Evolutionary conservation across 2,113 vertebrate species (phyloP).

Genomic region (Synodontis membranacea): DNA sequence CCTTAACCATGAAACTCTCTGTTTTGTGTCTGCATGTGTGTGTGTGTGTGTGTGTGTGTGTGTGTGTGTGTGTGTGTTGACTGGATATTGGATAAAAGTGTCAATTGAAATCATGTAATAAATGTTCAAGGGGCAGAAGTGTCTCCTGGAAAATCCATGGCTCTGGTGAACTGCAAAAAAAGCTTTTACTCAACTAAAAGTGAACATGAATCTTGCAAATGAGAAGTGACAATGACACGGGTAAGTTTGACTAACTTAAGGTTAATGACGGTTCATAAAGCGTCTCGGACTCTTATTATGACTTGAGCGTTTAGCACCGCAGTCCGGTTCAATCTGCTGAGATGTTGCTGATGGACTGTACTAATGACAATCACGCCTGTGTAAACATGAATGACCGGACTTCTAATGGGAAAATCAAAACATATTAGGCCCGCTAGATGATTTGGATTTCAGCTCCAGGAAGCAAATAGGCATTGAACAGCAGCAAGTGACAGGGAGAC

Average conservation of each 20-base stretch:
- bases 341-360: slow-evolving; percentile 70
- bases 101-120: background rate
- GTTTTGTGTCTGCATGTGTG: background rate
- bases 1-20: background rate
- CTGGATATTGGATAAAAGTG: background rate
- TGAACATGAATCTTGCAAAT: slow-evolving; percentile 48
- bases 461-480: slow-evolving; percentile 60
- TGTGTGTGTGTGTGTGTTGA: background rate
- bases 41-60: background rate
- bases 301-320: slow-evolving; percentile 48
- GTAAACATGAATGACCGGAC: slow-evolving; percentile 64
- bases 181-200: slow-evolving; percentile 36
- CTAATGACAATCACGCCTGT: slow-evolving; percentile 67
- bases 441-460: slow-evolving; percentile 65
- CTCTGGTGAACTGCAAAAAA: slow-evolving; percentile 47
- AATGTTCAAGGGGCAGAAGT: slow-evolving; percentile 14
- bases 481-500: slow-evolving; percentile 9
- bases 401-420: slow-evolving; percentile 77
- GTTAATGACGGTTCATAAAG: slow-evolving; percentile 45
- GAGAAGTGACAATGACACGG: slow-evolving; percentile 51
- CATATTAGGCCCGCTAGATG: slow-evolving; percentile 69
- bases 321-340: slow-evolving; percentile 59
- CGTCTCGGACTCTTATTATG: slow-evolving; percentile 31
- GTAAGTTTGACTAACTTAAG: slow-evolving; percentile 40
- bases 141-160: slow-evolving; percentile 27